Conservation (phyloP, 2,888 invertebrate species). For the Clusia tigrina region DNA sequence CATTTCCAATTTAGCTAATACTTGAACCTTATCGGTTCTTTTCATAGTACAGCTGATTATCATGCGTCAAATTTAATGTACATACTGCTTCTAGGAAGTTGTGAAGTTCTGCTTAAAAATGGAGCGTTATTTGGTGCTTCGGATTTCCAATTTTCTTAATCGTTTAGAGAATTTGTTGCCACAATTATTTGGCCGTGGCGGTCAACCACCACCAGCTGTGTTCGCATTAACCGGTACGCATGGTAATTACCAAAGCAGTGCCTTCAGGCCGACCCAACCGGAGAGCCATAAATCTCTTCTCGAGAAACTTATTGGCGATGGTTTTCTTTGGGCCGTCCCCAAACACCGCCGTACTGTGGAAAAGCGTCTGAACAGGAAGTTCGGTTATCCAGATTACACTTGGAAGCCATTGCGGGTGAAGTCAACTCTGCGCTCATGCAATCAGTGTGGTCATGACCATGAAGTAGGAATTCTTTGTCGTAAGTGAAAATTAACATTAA, state of each 20-base stretch:
- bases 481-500: constrained; percentile 64
- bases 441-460: constrained; percentile 84
- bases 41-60: too few relatives aligned
- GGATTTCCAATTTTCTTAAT: constrained; percentile 61
- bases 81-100: too few relatives aligned
- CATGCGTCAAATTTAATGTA: too few relatives aligned
- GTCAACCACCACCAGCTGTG: constrained; percentile 67
- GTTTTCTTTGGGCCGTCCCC: constrained; percentile 71
- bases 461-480: constrained; percentile 83
- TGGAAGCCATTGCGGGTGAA: constrained; percentile 78
- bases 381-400: constrained; percentile 72
- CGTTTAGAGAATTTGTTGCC: constrained; percentile 61
- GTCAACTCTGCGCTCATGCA: constrained; percentile 77
- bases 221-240: constrained; percentile 44
- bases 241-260: neutral
- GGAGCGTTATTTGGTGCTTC: constrained; percentile 52
- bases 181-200: constrained; percentile 59
- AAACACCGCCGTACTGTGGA: constrained; percentile 75
- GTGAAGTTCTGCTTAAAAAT: too few relatives aligned
- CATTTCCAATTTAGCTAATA: too few relatives aligned
- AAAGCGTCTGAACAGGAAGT: constrained; percentile 76
- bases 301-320: constrained; percentile 75
- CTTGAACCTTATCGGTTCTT: too few relatives aligned
- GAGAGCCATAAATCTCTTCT: too few relatives aligned
- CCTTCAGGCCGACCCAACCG: too few relatives aligned